Percentiles rank a stretch among this genome's conserved stretches.
phyloP scores from a whole-genome alignment of 2,888 invertebrate genomes.

The Xylota segnis region DNA sequence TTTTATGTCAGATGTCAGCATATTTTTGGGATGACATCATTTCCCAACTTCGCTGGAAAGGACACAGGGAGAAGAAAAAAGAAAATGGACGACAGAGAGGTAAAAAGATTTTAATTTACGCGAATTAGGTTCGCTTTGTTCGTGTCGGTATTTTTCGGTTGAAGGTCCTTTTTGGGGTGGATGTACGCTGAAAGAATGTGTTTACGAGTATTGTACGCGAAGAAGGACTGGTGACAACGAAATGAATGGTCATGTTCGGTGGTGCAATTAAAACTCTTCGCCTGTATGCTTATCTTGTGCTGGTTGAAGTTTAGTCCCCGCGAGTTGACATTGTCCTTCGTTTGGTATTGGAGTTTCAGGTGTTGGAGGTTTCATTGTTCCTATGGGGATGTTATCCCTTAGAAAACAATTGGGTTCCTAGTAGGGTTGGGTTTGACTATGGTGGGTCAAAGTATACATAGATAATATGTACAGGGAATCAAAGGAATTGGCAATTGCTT shows the following conservation, averaged over 20 bases:
- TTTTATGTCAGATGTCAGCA: constrained; percentile 6
- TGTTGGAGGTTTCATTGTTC: too few species aligned
- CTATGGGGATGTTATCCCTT: too few species aligned
- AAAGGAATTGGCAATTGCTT: too few species aligned
- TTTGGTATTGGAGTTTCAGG: background rate
- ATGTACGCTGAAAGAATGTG: background rate
- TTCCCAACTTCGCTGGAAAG: background rate
- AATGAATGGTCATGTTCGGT: background rate
- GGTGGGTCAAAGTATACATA: too few species aligned
- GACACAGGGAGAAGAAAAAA: background rate
- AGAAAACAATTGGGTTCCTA: too few species aligned
- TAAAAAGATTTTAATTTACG: background rate
- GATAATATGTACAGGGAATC: too few species aligned
- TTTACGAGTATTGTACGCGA: background rate
- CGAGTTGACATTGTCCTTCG: background rate
- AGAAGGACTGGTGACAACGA: background rate
- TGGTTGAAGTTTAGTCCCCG: background rate
- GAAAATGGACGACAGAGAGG: background rate
- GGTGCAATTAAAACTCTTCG: background rate
- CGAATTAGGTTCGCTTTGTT: constrained; percentile 3
- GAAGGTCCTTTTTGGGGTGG: background rate
- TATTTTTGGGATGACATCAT: constrained; percentile 2
- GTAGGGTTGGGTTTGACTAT: too few species aligned
- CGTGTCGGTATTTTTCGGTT: background rate
- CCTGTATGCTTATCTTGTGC: background rate